Evolutionary conservation across 2,113 vertebrate genomes (phyloP).

Genomic region (Vimba vimba): DNA sequence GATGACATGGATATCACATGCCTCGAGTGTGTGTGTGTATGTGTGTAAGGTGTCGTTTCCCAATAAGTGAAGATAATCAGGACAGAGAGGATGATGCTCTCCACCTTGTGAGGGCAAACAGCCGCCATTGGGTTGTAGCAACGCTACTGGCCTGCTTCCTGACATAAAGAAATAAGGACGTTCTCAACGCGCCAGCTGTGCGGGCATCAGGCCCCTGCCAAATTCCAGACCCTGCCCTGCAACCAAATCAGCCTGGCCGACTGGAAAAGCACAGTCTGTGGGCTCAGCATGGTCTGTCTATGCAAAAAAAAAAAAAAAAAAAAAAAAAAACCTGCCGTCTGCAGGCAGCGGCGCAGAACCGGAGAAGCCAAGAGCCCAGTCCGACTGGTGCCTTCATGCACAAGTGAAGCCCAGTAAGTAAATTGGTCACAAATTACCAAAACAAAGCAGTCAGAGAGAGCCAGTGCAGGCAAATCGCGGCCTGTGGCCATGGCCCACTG

Average conservation of each 20-base stretch:
- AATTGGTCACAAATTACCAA: conserved; percentile 59
- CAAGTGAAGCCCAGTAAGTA: conserved; percentile 54
- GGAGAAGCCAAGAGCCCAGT: conserved; percentile 44
- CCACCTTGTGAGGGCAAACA: conserved; percentile 25
- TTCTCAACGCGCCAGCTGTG: conserved; percentile 57
- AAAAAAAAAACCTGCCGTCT: conserved; percentile 35
- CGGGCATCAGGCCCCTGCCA: conserved; percentile 51
- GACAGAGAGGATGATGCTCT: conserved; percentile 37
- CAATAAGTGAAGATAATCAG: conserved; percentile 35
- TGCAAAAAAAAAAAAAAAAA: conserved; percentile 50
- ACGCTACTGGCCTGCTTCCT: conserved; percentile 43
- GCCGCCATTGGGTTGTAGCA: conserved; percentile 25
- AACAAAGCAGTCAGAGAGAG: conserved; percentile 54
- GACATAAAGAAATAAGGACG: conserved; percentile 57
- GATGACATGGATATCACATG: conserved; percentile 35
- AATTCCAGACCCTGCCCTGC: conserved; percentile 45
- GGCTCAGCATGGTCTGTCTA: conserved; percentile 55
- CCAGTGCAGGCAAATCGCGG: conserved; percentile 47
- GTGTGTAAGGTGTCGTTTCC: background rate
- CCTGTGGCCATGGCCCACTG: conserved; percentile 11
- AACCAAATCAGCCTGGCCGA: conserved; percentile 57
- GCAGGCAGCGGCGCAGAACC: conserved; percentile 56
- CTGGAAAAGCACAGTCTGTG: conserved; percentile 62
- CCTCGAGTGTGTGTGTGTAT: conserved; percentile 23
- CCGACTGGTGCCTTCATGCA: conserved; percentile 51